Percentiles rank a stretch among this genome's conserved stretches.
Evolutionary conservation across 2,113 vertebrate species (phyloP).

Genomic region (Patagioenas fasciata): DNA sequence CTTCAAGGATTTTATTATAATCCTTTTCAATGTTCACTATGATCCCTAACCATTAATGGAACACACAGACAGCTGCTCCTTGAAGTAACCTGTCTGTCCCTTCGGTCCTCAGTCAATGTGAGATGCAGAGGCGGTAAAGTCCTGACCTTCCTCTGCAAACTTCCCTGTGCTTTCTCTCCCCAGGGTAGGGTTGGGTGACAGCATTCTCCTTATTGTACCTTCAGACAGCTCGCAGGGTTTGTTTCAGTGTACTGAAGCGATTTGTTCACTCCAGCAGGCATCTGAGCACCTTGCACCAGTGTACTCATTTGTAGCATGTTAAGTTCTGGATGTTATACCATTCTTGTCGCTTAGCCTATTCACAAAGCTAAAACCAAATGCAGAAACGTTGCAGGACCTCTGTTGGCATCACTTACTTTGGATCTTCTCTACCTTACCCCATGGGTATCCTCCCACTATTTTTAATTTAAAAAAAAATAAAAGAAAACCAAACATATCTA

Average conservation of each 20-base stretch:
- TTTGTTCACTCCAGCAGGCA: background rate
- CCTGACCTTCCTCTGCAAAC: background rate
- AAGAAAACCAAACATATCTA: background rate
- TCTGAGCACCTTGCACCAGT: background rate
- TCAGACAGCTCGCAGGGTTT: background rate
- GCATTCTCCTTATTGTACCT: background rate
- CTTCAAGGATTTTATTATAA: background rate
- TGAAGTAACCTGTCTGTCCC: background rate
- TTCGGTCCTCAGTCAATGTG: background rate
- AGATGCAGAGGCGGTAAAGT: background rate
- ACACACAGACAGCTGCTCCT: background rate
- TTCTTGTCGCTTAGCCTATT: background rate
- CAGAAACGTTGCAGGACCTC: background rate
- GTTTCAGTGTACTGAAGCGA: background rate
- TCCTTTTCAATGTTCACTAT: background rate
- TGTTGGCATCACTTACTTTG: background rate
- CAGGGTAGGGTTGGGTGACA: background rate
- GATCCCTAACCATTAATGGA: background rate
- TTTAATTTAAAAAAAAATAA: background rate
- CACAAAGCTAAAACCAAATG: background rate
- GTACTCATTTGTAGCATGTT: background rate
- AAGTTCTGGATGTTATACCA: background rate
- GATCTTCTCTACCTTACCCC: background rate
- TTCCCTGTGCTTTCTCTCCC: background rate
- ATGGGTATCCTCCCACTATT: background rate